phyloP scores from a whole-genome alignment of 2,888 invertebrate species.

The Pollenia angustigena region DNA sequence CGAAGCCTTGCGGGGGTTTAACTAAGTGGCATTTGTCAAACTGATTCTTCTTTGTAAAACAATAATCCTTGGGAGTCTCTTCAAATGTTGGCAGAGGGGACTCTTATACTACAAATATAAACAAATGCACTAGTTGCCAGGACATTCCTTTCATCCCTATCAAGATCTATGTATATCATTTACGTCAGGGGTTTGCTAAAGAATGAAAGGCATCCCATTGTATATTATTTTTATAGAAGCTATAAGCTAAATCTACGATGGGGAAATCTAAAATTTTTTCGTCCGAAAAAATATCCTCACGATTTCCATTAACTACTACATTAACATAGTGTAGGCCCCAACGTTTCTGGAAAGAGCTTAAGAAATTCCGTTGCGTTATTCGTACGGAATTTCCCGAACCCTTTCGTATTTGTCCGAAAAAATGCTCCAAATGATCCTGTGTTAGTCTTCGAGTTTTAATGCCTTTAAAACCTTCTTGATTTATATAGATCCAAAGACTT shows the following conservation, averaged over 20 bases:
- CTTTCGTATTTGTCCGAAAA: slow-evolving; percentile 35
- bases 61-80: slow-evolving; percentile 9
- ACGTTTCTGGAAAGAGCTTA: slow-evolving; percentile 41
- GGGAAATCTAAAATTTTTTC: slow-evolving; percentile 26
- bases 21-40: slow-evolving; percentile 44
- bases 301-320: slow-evolving; percentile 45
- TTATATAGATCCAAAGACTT: background rate
- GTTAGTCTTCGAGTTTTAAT: slow-evolving; percentile 2
- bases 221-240: background rate
- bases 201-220: background rate
- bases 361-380: slow-evolving; percentile 39
- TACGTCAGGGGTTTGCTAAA: background rate
- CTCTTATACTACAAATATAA: slow-evolving; percentile 36
- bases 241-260: slow-evolving; percentile 4
- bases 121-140: slow-evolving; percentile 25
- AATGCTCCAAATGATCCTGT: slow-evolving; percentile 34
- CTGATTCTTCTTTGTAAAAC: slow-evolving; percentile 25
- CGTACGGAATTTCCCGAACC: slow-evolving; percentile 16
- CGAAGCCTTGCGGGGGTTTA: slow-evolving; percentile 16
- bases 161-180: background rate
- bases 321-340: slow-evolving; percentile 41
- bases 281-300: background rate
- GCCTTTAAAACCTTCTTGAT: slow-evolving; percentile 1
- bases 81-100: slow-evolving; percentile 29
- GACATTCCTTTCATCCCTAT: background rate